Percentiles rank a stretch among this genome's conserved stretches.
These are phyloP conservation scores for Harpagifer antarcticus DNA, from an alignment of 2,797 vertebrate species.

Conservation along the genomic window DNA sequence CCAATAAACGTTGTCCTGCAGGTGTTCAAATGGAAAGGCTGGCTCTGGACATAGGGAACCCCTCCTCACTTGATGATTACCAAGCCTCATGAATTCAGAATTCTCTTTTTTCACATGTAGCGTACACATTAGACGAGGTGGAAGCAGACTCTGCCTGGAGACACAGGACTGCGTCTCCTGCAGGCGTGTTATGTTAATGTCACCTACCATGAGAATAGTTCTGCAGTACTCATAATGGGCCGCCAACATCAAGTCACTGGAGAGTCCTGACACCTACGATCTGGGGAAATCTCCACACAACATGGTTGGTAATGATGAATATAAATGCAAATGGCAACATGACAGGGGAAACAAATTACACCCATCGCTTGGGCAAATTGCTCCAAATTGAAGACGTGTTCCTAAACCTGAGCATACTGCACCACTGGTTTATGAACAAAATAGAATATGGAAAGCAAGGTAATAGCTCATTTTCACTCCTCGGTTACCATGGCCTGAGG, in stretches of 20 bases:
- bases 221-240: conserved; percentile 38
- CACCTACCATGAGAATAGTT: conserved; percentile 31
- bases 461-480: conserved; percentile 65
- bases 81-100: neutral
- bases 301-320: conserved; percentile 77
- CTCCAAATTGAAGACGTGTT: conserved; percentile 73
- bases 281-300: conserved; percentile 77
- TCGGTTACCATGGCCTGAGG: conserved; percentile 34
- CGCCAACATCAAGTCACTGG: conserved; percentile 43
- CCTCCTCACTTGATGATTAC: neutral
- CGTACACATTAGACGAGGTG: conserved; percentile 15
- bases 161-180: conserved; percentile 5
- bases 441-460: conserved; percentile 59
- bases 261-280: conserved; percentile 67
- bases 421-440: conserved; percentile 54
- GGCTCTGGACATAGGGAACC: conserved; percentile 1
- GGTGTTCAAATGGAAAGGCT: conserved; percentile 1
- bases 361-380: conserved; percentile 78
- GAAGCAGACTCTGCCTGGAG: neutral
- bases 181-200: conserved; percentile 17
- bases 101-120: neutral
- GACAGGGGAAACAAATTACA: conserved; percentile 77
- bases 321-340: conserved; percentile 79
- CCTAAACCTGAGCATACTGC: conserved; percentile 67
- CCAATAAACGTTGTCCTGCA: conserved; percentile 1